Base-by-base conservation (phyloP, 2,797 vertebrate genomes). In the Pseudochaenichthys georgianus region DNA sequence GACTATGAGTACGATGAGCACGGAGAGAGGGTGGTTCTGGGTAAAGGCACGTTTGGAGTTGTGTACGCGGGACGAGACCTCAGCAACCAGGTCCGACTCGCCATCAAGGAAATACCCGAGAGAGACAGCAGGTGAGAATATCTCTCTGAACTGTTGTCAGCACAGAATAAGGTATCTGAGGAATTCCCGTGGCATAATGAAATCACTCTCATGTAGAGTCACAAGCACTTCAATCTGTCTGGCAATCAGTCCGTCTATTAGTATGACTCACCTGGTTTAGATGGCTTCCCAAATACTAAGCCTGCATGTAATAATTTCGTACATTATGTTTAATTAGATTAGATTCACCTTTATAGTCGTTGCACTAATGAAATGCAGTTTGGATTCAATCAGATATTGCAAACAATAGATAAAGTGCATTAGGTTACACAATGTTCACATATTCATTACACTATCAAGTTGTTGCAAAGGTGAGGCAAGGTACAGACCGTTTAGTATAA, bases 51-150 rank as follows among this genome's bases (percentile, higher is more conserved):
- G 0, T 99, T 99, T 0, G 98, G 98, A 31, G 93, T 99, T 3
- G 98, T 99, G 51, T 99, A 99, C 2, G 98, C 98, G 0, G 98
- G 98, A 72, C 95, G 98, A 63, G 98, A 99, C 92, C 92, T 99
- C 75, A 99, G 97, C 94, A 99, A 99, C 94, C 98, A 99, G 94
- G 98, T 99, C 89, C 95, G 98, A 70, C 96, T 99, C 81, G 98
- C 98, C 86, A 99, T 99, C 90, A 99, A 99, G 81, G 98, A 99
- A 89, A 99, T 99, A 60, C 98, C 98, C 7, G 98, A 99, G 89
- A 95, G 97, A 92, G 98, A 99, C 78, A 98, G 97, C 96, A 97
- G 98, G 98, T 99, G 95, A 57, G 92, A 55, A 17, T 23, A 9
- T 51, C 21, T 0, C 46, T 38, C 5, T 64, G 17, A 43, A 52